These are phyloP conservation scores for Anaspis maculata DNA, from an alignment of 2,888 invertebrate genomes.

Conservation along the genomic window DNA sequence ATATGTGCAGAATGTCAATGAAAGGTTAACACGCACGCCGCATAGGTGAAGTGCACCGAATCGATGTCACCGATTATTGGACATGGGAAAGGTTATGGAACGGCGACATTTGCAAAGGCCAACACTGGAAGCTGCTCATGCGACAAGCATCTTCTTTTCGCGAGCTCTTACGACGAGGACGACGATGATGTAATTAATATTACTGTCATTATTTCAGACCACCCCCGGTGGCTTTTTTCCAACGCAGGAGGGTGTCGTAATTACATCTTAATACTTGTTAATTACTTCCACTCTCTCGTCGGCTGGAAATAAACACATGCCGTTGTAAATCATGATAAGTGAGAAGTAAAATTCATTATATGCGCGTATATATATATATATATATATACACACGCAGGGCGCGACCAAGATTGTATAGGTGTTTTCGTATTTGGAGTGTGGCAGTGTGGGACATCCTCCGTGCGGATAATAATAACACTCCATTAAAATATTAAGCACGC, in stretches of 20 bases:
- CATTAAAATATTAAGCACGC: slow-evolving; percentile 33
- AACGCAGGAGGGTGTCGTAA: slow-evolving; percentile 21
- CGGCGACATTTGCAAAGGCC: slow-evolving; percentile 28
- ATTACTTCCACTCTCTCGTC: slow-evolving; percentile 28
- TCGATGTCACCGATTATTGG: slow-evolving; percentile 22
- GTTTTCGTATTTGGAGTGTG: too few relatives aligned
- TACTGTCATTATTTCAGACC: slow-evolving; percentile 12
- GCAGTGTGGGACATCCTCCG: slow-evolving; percentile 24
- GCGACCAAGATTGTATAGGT: slow-evolving; percentile 10
- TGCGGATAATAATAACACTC: slow-evolving; percentile 31
- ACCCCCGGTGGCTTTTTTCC: slow-evolving; percentile 15
- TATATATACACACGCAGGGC: too few relatives aligned
- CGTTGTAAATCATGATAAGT: slow-evolving; percentile 25
- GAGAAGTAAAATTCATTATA: slow-evolving; percentile 13
- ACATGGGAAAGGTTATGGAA: slow-evolving; percentile 27
- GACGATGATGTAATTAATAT: slow-evolving; percentile 19
- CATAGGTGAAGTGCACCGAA: slow-evolving; percentile 27
- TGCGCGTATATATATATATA: too few relatives aligned
- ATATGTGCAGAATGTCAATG: slow-evolving; percentile 25
- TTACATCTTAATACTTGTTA: slow-evolving; percentile 30
- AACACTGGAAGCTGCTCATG: too few relatives aligned
- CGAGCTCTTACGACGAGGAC: too few relatives aligned
- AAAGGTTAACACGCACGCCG: slow-evolving; percentile 29
- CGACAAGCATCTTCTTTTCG: slow-evolving; percentile 8
- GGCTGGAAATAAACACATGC: slow-evolving; percentile 29